phyloP scores from a whole-genome alignment of 2,797 vertebrate species.

The Acipenser transmontanus region DNA sequence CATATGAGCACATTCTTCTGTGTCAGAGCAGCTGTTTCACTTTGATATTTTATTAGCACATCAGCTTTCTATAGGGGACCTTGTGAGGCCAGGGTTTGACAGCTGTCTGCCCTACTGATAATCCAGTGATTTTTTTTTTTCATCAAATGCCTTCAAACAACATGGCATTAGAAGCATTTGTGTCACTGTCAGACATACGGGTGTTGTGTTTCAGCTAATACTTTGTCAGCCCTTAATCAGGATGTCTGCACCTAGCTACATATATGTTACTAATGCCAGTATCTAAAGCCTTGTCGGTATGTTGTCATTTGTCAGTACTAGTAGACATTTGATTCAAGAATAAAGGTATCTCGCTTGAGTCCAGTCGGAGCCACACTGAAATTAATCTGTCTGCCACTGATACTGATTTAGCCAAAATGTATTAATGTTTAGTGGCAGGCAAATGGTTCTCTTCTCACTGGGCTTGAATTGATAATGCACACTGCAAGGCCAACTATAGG shows the following conservation, averaged over 20 bases:
- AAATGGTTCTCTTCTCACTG: slow-evolving; percentile 30
- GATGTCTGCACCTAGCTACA: slow-evolving; percentile 27
- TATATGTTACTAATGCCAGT: slow-evolving; percentile 35
- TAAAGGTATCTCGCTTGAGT: slow-evolving; percentile 32
- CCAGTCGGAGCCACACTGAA: slow-evolving; percentile 46
- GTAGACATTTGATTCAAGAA: slow-evolving; percentile 27
- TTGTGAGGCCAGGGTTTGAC: slow-evolving; percentile 16
- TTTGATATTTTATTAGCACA: too few species aligned
- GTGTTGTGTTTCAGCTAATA: slow-evolving; percentile 29
- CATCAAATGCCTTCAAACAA: slow-evolving; percentile 18
- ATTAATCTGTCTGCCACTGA: slow-evolving; percentile 46
- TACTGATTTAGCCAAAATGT: slow-evolving; percentile 39
- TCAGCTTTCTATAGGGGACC: too few species aligned
- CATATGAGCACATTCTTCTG: too few species aligned
- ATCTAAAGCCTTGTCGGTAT: slow-evolving; percentile 37
- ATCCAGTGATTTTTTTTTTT: slow-evolving; percentile 9
- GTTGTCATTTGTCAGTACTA: slow-evolving; percentile 45
- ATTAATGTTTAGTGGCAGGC: slow-evolving; percentile 40
- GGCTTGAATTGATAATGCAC: slow-evolving; percentile 42
- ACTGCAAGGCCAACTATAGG: not conserved
- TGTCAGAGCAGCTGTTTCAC: too few species aligned
- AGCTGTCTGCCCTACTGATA: not conserved
- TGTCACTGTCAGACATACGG: slow-evolving; percentile 29
- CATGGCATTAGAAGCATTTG: slow-evolving; percentile 21
- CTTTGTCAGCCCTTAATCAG: slow-evolving; percentile 26